Evolutionary conservation across 2,797 vertebrate genomes (phyloP).

Genomic region (Hyperoplus immaculatus): DNA sequence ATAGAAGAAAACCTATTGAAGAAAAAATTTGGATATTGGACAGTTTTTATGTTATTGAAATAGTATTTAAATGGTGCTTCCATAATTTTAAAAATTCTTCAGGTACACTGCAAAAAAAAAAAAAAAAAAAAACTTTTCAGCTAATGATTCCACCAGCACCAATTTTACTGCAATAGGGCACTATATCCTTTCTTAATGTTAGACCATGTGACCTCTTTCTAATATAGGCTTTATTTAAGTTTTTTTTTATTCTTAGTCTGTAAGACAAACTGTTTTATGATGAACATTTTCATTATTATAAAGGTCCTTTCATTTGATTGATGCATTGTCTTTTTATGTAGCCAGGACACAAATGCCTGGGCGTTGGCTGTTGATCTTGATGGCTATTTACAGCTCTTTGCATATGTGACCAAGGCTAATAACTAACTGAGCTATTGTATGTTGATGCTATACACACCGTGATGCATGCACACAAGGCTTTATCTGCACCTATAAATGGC

Average conservation of each 20-base stretch:
- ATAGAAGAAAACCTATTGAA: conserved; percentile 19
- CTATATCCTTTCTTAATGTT: conserved; percentile 47
- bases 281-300: conserved; percentile 69
- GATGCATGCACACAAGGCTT: conserved; percentile 58
- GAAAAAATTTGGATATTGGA: conserved; percentile 19
- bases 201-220: conserved; percentile 36
- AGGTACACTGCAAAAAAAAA: conserved; percentile 71
- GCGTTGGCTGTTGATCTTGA: conserved; percentile 21
- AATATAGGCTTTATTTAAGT: conserved; percentile 41
- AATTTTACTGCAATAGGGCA: conserved; percentile 39
- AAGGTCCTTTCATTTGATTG: conserved; percentile 61
- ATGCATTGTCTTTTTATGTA: conserved; percentile 57
- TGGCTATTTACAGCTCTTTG: conserved; percentile 66
- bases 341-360: conserved; percentile 4
- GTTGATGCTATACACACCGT: conserved; percentile 62
- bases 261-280: conserved; percentile 72
- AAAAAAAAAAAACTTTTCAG: conserved; percentile 39
- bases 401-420: conserved; percentile 18
- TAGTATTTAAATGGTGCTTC: conserved; percentile 60
- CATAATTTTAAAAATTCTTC: conserved; percentile 53
- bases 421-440: conserved; percentile 63
- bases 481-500: conserved; percentile 76
- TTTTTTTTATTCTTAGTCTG: conserved; percentile 62
- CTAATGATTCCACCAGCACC: conserved; percentile 72
- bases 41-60: conserved; percentile 66